Conservation (phyloP, 2,113 vertebrate genomes). For the Platichthys flesus region DNA sequence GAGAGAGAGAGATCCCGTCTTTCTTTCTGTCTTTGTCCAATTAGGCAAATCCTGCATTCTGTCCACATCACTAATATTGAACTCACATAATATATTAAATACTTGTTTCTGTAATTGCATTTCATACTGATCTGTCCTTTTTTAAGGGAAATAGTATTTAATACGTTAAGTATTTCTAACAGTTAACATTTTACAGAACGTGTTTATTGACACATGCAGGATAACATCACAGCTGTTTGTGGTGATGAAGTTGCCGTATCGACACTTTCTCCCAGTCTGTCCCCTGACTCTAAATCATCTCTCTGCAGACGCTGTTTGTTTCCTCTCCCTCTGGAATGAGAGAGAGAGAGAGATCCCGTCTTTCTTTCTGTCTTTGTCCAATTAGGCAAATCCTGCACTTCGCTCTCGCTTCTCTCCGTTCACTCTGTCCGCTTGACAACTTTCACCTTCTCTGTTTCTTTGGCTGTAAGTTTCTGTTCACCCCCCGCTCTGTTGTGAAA, state of each 20-base stretch:
- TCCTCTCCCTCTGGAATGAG: conserved; percentile 72
- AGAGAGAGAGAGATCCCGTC: conserved; percentile 66
- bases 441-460: conserved; percentile 54
- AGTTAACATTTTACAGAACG: no score
- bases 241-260: conserved; percentile 14
- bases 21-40: conserved; percentile 76
- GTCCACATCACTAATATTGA: no score
- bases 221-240: conserved; percentile 7
- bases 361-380: conserved; percentile 77
- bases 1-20: conserved; percentile 68
- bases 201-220: not conserved
- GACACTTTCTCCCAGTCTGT: conserved; percentile 26
- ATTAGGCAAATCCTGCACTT: conserved; percentile 55
- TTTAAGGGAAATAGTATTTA: no score
- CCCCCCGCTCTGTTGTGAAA: conserved; percentile 15
- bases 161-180: no score
- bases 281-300: conserved; percentile 59
- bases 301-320: conserved; percentile 74
- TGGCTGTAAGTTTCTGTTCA: conserved; percentile 78
- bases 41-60: conserved; percentile 52
- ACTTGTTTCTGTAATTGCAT: no score
- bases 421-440: conserved; percentile 60
- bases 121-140: no score
- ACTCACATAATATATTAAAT: no score
- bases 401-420: conserved; percentile 62